phyloP scores from a whole-genome alignment of 2,888 invertebrate species.

The Drosophila formosana region DNA sequence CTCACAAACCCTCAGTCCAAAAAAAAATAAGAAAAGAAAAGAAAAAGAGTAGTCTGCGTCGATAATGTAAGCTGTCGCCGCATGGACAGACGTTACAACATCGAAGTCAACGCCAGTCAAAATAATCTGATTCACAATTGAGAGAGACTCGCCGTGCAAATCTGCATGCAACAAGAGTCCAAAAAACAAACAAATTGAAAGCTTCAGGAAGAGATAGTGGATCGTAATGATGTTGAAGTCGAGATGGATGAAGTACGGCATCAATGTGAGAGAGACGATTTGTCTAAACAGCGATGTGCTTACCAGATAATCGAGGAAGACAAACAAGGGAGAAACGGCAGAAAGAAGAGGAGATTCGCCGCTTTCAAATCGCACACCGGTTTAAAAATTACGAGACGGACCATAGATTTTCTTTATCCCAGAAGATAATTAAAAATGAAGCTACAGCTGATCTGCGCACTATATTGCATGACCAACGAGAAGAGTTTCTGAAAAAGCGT shows the following conservation, averaged over 20 bases:
- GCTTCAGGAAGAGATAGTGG: background rate
- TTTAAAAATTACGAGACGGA: slow-evolving; percentile 52
- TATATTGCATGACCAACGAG: slow-evolving; percentile 37
- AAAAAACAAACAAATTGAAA: background rate
- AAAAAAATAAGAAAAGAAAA: no score
- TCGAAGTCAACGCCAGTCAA: no score
- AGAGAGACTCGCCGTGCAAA: no score
- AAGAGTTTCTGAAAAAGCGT: slow-evolving; percentile 35
- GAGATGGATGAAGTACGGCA: slow-evolving; percentile 53
- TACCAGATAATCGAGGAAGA: slow-evolving; percentile 44
- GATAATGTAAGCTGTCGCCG: no score
- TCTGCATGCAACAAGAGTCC: no score
- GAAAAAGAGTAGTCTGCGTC: no score
- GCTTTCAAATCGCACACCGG: slow-evolving; percentile 55
- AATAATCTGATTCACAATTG: no score
- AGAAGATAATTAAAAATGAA: slow-evolving; percentile 9
- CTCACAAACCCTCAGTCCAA: no score
- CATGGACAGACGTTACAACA: no score
- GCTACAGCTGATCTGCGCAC: slow-evolving; percentile 19
- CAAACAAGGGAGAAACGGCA: slow-evolving; percentile 19
- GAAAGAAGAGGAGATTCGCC: slow-evolving; percentile 32
- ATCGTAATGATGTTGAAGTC: slow-evolving; percentile 30
- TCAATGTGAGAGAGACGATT: slow-evolving; percentile 20
- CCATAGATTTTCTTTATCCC: slow-evolving; percentile 8
- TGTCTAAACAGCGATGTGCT: slow-evolving; percentile 53